Conservation (phyloP, 2,888 invertebrate genomes). For the Agrotis puta region DNA sequence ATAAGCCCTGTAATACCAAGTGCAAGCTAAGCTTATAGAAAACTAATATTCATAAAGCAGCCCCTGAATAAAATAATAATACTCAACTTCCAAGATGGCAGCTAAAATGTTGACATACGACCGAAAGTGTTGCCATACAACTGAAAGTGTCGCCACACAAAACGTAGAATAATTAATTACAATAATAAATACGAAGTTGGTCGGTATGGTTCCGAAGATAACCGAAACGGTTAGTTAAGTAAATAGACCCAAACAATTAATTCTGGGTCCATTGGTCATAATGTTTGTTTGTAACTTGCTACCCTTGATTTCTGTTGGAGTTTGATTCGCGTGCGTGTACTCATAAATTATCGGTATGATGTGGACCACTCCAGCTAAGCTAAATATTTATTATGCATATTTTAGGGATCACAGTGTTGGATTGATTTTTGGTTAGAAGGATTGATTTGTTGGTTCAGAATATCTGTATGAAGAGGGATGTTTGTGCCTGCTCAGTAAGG, state of each 20-base stretch:
- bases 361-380: constrained; percentile 33
- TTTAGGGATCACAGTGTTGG: constrained; percentile 22
- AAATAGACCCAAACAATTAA: constrained; percentile 89
- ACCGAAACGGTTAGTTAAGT: constrained; percentile 84
- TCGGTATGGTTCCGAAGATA: constrained; percentile 87
- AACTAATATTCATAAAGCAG: background rate
- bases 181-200: constrained; percentile 79
- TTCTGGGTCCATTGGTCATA: constrained; percentile 89
- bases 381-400: constrained; percentile 49
- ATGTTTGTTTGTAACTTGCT: constrained; percentile 87
- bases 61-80: constrained; percentile 5
- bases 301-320: constrained; percentile 68
- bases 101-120: constrained; percentile 47
- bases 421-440: constrained; percentile 20
- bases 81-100: constrained; percentile 13
- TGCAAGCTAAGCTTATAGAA: background rate
- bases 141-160: constrained; percentile 52
- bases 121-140: constrained; percentile 41
- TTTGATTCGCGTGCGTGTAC: constrained; percentile 62
- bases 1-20: constrained; percentile 11
- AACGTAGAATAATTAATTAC: constrained; percentile 74
- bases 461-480: background rate
- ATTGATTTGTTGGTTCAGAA: constrained; percentile 34
- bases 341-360: constrained; percentile 57
- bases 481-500: background rate